These are phyloP conservation scores for Cotesia typhae DNA, from an alignment of 1,140 invertebrate species.

Conservation along the genomic window DNA sequence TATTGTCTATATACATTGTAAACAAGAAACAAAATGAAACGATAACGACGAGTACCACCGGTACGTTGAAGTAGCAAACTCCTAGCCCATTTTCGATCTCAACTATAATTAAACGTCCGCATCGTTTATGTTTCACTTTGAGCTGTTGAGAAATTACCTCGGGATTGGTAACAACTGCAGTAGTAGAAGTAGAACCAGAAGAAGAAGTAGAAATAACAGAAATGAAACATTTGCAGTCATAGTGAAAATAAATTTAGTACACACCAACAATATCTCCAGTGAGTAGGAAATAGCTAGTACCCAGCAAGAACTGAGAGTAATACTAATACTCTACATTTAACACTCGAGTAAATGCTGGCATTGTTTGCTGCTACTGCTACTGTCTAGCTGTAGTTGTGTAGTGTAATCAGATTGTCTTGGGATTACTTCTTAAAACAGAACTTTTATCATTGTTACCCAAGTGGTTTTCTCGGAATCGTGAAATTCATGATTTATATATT, in stretches of 20 bases:
- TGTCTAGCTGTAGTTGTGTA: not conserved
- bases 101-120: constrained; percentile 29
- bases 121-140: constrained; percentile 31
- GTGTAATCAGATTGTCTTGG: constrained; percentile 8
- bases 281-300: too few relatives aligned
- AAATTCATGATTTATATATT: constrained; percentile 31
- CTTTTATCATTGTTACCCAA: not conserved
- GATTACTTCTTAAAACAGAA: not conserved
- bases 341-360: not conserved
- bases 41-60: too few relatives aligned
- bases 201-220: too few relatives aligned
- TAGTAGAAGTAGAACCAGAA: too few relatives aligned
- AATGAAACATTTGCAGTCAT: constrained; percentile 15
- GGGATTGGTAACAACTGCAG: constrained; percentile 1
- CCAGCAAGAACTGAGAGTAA: too few relatives aligned
- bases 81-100: constrained; percentile 13
- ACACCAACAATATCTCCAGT: constrained; percentile 2
- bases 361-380: not conserved
- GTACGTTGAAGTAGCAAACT: not conserved
- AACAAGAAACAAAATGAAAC: not conserved
- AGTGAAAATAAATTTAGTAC: not conserved
- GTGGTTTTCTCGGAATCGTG: constrained; percentile 24
- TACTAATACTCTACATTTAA: too few relatives aligned
- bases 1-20: too few relatives aligned
- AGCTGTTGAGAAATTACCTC: constrained; percentile 18